These are phyloP conservation scores for Lophochroa leadbeateri DNA, from an alignment of 2,113 vertebrate species.

Conservation along the genomic window DNA sequence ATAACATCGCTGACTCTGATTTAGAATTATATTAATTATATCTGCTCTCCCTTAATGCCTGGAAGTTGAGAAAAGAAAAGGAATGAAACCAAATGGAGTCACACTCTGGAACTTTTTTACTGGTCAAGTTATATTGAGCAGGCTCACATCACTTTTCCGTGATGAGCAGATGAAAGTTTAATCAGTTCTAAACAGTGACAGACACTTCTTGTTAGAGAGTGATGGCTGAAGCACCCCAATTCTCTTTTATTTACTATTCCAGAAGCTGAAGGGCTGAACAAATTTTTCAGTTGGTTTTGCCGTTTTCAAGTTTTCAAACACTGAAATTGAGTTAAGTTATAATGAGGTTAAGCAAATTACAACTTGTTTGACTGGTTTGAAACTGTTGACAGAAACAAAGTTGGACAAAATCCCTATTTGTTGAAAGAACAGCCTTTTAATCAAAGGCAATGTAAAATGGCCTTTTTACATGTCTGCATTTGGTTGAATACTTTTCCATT, in stretches of 20 bases:
- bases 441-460: not conserved
- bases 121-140: not conserved
- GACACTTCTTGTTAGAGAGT: not conserved
- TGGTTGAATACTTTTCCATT: not conserved
- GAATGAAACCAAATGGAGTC: not conserved
- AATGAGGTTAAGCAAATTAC: not conserved
- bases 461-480: not conserved
- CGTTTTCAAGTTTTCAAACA: not conserved
- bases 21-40: conserved; percentile 12
- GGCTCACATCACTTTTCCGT: not conserved
- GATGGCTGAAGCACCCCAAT: not conserved
- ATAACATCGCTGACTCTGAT: conserved; percentile 38
- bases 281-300: not conserved
- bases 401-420: not conserved
- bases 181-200: not conserved
- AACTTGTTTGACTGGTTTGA: not conserved
- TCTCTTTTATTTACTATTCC: not conserved
- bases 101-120: not conserved
- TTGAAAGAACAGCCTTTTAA: not conserved
- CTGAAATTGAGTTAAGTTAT: not conserved
- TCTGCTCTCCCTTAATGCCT: not conserved
- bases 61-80: not conserved
- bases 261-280: not conserved
- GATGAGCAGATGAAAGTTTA: not conserved
- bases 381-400: not conserved